Percentiles rank a stretch among this genome's conserved stretches.
Conservation (phyloP, 2,888 invertebrate species). For the Drosophila cracens region DNA sequence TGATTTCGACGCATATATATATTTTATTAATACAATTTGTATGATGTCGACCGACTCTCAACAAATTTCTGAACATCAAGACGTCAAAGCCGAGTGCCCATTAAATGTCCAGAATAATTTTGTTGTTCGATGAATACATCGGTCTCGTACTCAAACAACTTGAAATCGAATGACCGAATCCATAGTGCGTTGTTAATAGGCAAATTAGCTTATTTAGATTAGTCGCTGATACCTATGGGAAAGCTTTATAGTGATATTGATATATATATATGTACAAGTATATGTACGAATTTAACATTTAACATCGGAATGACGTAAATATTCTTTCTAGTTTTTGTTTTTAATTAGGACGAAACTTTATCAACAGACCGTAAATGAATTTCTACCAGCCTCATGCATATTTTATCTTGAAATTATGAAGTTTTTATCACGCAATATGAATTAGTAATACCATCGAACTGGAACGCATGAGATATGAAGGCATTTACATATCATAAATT, state of each 20-base stretch:
- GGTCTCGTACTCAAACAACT: slow-evolving; percentile 40
- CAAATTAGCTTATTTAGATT: not conserved
- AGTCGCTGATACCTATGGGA: not conserved
- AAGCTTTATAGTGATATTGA: not conserved
- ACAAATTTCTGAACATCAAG: not conserved
- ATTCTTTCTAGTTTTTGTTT: not conserved
- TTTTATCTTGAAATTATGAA: not conserved
- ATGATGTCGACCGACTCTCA: not conserved
- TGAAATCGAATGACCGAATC: slow-evolving; percentile 48
- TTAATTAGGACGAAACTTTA: not conserved
- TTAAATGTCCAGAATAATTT: slow-evolving; percentile 42
- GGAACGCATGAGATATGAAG: not conserved
- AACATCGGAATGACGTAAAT: not conserved
- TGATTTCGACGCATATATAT: slow-evolving; percentile 7
- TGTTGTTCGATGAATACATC: slow-evolving; percentile 7
- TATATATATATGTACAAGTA: not conserved
- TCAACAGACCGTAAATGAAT: not conserved
- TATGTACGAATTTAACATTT: not conserved
- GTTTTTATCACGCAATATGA: slow-evolving; percentile 1
- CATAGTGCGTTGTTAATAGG: not conserved
- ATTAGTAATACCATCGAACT: not conserved
- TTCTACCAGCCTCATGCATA: not conserved
- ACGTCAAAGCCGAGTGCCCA: slow-evolving; percentile 5
- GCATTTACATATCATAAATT: not conserved
- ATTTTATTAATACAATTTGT: slow-evolving; percentile 3